Evolutionary conservation across 2,888 invertebrate genomes (phyloP).

Genomic region (Microctonus brassicae): DNA sequence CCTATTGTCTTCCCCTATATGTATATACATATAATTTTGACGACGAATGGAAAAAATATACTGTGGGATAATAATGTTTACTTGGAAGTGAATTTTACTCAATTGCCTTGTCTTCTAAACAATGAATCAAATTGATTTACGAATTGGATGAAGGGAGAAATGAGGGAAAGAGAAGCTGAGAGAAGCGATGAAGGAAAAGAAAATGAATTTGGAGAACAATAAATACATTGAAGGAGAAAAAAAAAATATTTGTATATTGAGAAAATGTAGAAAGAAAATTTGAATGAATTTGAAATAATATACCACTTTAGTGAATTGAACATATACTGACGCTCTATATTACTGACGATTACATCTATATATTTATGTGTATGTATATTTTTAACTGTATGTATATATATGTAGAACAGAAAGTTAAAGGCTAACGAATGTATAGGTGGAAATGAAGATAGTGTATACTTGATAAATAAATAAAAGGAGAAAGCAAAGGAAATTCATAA

Average conservation of each 20-base stretch:
- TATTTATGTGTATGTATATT: too few relatives aligned
- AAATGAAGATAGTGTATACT: not conserved
- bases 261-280: not conserved
- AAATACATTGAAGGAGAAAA: not conserved
- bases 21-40: not conserved
- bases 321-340: not conserved
- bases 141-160: too few relatives aligned
- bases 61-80: slow-evolving; percentile 6
- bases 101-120: not conserved
- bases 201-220: not conserved
- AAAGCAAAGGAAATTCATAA: not conserved
- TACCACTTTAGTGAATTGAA: slow-evolving; percentile 13
- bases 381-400: too few relatives aligned
- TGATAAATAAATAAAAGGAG: not conserved
- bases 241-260: not conserved
- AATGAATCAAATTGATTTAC: slow-evolving; percentile 10
- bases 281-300: not conserved
- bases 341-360: not conserved
- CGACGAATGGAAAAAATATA: not conserved
- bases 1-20: too few relatives aligned
- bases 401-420: too few relatives aligned
- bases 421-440: too few relatives aligned
- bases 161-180: too few relatives aligned
- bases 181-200: not conserved
- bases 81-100: not conserved